A percentile compares a stretch with the other conserved stretches of the same genome.
Conservation (phyloP, 2,113 vertebrate genomes). For the Forbesichthys agassizii region DNA sequence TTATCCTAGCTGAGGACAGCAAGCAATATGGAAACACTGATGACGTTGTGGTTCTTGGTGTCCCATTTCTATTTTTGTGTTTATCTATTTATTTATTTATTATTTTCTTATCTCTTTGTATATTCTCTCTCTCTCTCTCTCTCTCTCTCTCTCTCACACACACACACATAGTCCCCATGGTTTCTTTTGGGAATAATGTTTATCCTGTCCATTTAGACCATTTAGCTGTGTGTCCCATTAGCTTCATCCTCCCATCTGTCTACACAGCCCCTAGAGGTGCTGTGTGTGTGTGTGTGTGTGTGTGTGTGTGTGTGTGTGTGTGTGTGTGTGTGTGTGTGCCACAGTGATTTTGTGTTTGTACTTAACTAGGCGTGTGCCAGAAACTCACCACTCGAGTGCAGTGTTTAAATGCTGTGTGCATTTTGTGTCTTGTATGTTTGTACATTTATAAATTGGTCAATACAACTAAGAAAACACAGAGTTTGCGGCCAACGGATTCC, state of each 20-base stretch:
- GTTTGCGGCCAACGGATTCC: constrained; percentile 44
- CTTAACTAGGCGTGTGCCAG: too few relatives aligned
- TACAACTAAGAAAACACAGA: constrained; percentile 13
- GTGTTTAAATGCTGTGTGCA: constrained; percentile 3
- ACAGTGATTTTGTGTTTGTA: not conserved
- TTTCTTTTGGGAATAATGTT: constrained; percentile 61
- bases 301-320: constrained; percentile 13
- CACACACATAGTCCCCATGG: constrained; percentile 4
- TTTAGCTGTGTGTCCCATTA: constrained; percentile 67
- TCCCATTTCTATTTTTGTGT: too few relatives aligned
- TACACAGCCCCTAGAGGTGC: constrained; percentile 37
- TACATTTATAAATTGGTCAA: not conserved
- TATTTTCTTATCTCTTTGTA: too few relatives aligned
- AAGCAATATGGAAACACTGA: too few relatives aligned
- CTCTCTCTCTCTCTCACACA: too few relatives aligned
- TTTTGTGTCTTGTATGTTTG: not conserved
- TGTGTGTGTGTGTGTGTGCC: not conserved
- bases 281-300: constrained; percentile 14
- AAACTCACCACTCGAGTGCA: too few relatives aligned
- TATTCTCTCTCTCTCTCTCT: not conserved
- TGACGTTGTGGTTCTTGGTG: too few relatives aligned
- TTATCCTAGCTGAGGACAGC: too few relatives aligned
- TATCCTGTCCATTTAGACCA: constrained; percentile 61
- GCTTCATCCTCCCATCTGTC: constrained; percentile 66
- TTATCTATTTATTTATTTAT: too few relatives aligned